Base-by-base conservation (phyloP, 64 coral and sea anemone genomes). In the Stichodactyla mertensii region DNA sequence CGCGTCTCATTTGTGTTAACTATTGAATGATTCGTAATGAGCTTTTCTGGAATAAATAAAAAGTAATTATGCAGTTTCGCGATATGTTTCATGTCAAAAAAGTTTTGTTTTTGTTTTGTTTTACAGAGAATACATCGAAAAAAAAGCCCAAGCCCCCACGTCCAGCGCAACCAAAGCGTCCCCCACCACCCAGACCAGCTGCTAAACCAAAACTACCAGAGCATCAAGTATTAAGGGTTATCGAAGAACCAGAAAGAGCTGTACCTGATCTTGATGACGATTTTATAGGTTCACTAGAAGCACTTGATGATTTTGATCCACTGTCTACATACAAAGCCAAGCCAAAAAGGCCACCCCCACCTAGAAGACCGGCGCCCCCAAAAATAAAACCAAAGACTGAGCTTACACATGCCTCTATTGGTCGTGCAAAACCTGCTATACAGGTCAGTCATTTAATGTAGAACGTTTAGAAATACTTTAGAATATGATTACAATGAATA, bases 261-360 rank as follows among this genome's bases (percentile, higher is more conserved):
- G 18, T 71, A 9, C 67, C 52, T 53, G 12, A 53, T 15, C 19
- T 16, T 19, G 53, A 81, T 2, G 78, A 81, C 52, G 26, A 53
- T 55, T 55, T 81, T 55, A 22, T 55, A 22, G 78, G 78, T 54
- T 81, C 78, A 18, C 64, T 77, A 11, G 86, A 91, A 59, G 89
- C 61, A 23, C 31, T 90, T 79, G 81, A 86, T 16, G 85, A 92
- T 66, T 93, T 96, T 89, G 94, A 96, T 60, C 91, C 94, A 10
- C 70, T 96, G 77, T 0, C 45, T 4, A 36, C 82, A 71, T 82
- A 27, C 71, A 55, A 86, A 22, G 20, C n/a, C 0, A 88, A 89
- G 77, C 91, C 94, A 62, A 54, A 79, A 52, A 82, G 94, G 54
- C 94, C 94, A 22, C 88, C 94, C 6, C 94, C 94, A 13, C 94